phyloP scores from a whole-genome alignment of 2,113 vertebrate species.

The Tonatia bakeri region DNA sequence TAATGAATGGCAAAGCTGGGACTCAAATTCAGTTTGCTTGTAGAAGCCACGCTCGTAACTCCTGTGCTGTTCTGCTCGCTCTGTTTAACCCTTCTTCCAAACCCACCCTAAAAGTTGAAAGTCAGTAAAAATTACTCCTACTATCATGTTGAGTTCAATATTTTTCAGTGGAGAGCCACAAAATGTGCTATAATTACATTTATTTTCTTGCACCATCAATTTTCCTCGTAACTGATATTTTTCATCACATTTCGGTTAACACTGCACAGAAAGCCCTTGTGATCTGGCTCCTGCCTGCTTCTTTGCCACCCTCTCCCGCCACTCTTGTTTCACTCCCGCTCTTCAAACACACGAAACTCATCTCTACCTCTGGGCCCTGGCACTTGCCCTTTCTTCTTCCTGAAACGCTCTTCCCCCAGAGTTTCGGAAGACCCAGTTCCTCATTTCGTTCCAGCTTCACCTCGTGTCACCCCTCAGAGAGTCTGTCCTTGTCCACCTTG shows the following conservation, averaged over 20 bases:
- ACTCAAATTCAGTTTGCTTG: background rate
- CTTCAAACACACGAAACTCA: background rate
- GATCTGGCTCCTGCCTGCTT: background rate
- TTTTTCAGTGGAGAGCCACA: background rate
- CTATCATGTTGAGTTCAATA: background rate
- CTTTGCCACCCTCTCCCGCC: background rate
- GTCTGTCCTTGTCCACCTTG: background rate
- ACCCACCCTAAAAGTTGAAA: background rate
- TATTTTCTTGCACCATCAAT: background rate
- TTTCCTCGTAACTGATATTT: background rate
- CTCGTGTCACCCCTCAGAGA: background rate
- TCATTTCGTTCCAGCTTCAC: background rate
- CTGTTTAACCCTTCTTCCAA: background rate
- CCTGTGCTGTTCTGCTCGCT: background rate
- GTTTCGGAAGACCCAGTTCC: background rate
- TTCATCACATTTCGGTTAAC: background rate
- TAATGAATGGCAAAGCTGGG: background rate
- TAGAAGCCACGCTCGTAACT: background rate
- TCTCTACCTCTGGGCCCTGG: background rate
- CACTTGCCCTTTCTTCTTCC: background rate
- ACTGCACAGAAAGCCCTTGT: background rate
- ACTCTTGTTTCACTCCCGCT: background rate
- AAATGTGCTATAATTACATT: background rate
- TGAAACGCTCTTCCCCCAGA: background rate
- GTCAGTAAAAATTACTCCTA: constrained; percentile 13